phyloP scores from a whole-genome alignment of 2,113 vertebrate species.

The Alectura lathami region DNA sequence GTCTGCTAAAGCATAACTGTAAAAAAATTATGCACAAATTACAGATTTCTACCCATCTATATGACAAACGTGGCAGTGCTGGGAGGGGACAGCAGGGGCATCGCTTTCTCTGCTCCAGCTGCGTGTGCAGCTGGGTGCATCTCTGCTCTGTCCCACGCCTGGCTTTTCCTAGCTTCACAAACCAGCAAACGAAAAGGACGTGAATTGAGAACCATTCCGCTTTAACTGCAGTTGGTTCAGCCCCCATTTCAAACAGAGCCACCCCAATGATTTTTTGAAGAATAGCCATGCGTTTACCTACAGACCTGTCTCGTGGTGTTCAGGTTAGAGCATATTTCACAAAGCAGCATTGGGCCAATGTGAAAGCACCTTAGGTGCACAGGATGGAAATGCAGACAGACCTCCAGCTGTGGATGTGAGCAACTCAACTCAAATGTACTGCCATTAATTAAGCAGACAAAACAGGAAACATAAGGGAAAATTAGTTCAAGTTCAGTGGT shows the following conservation, averaged over 20 bases:
- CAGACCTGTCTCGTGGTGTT: neutral
- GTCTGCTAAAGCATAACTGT: neutral
- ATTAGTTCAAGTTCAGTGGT: constrained; percentile 52
- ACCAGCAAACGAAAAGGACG: neutral
- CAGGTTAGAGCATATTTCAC: neutral
- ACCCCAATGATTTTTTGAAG: neutral
- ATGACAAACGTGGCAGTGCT: neutral
- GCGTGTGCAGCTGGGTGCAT: neutral
- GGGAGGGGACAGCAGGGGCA: neutral
- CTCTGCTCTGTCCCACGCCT: neutral
- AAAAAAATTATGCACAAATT: neutral
- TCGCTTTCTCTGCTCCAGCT: neutral
- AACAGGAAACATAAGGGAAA: constrained; percentile 65
- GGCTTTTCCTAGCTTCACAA: neutral
- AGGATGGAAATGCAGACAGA: constrained; percentile 36
- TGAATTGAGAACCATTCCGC: neutral
- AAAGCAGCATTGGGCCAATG: neutral
- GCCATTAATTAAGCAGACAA: constrained; percentile 48
- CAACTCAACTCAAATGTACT: neutral
- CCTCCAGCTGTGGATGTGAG: neutral
- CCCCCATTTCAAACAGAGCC: neutral
- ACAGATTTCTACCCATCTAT: neutral
- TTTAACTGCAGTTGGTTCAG: neutral
- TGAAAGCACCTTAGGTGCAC: neutral
- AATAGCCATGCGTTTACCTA: neutral